These are phyloP conservation scores for Thalassoma bifasciatum DNA, from an alignment of 2,113 vertebrate genomes.

Conservation along the genomic window DNA sequence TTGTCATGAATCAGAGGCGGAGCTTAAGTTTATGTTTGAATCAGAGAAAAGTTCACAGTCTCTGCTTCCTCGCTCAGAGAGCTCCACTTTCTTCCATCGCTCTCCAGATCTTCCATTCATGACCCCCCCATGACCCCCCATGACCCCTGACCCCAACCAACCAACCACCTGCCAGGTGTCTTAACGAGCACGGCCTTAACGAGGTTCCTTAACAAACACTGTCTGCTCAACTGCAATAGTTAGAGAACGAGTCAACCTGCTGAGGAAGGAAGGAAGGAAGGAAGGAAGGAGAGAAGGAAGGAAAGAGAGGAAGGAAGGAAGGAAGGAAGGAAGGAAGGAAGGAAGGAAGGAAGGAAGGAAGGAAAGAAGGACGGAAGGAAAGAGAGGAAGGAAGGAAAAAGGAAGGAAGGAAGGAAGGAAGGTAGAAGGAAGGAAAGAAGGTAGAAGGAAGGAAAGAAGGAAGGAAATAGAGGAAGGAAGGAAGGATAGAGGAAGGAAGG, in stretches of 20 bases:
- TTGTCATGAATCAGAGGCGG: not conserved
- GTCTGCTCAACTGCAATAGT: not conserved
- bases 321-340: too few species aligned
- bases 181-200: not conserved
- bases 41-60: not conserved
- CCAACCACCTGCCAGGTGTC: slow-evolving; percentile 2
- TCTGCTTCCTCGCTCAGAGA: slow-evolving; percentile 58
- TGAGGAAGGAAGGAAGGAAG: not conserved
- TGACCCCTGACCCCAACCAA: not conserved
- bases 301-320: too few species aligned
- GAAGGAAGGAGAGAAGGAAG: too few species aligned
- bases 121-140: slow-evolving; percentile 6
- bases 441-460: too few species aligned
- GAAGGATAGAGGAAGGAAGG: too few species aligned
- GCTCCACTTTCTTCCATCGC: slow-evolving; percentile 37
- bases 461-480: too few species aligned
- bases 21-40: too few species aligned
- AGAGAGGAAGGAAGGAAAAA: too few species aligned
- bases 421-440: too few species aligned
- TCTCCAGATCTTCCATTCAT: slow-evolving; percentile 65
- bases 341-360: too few species aligned
- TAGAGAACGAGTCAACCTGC: not conserved
- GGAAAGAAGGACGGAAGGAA: too few species aligned
- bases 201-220: slow-evolving; percentile 15
- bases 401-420: too few species aligned